A percentile compares a stretch with the other conserved stretches of the same genome.
These are phyloP conservation scores for Limnephilus marmoratus DNA, from an alignment of 2,888 invertebrate genomes.

Conservation along the genomic window DNA sequence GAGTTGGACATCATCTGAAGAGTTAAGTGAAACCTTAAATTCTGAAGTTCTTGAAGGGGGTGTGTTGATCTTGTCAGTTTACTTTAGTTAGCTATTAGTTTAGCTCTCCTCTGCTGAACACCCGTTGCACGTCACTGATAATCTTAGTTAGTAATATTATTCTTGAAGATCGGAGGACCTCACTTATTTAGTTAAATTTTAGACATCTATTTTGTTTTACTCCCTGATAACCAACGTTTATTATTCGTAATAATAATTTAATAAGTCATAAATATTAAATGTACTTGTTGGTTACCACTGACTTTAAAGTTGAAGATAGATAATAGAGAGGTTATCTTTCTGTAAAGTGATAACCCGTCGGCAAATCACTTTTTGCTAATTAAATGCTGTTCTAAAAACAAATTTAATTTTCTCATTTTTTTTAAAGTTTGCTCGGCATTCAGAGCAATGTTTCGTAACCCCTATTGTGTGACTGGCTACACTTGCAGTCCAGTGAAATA, in stretches of 20 bases:
- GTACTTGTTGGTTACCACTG: slow-evolving; percentile 42
- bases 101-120: slow-evolving; percentile 15
- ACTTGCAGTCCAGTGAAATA: too few species aligned
- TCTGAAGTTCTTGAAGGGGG: not conserved
- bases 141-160: slow-evolving; percentile 8
- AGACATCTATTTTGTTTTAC: slow-evolving; percentile 6
- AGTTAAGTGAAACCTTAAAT: not conserved
- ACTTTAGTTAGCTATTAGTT: slow-evolving; percentile 29
- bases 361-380: not conserved
- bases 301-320: slow-evolving; percentile 19
- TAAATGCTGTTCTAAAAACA: not conserved
- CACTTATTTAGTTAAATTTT: slow-evolving; percentile 12
- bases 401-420: not conserved
- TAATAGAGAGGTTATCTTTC: not conserved
- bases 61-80: slow-evolving; percentile 29
- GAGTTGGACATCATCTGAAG: too few species aligned
- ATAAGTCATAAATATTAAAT: slow-evolving; percentile 38
- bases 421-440: not conserved
- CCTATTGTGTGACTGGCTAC: too few species aligned
- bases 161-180: not conserved
- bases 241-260: slow-evolving; percentile 8
- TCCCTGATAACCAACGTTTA: slow-evolving; percentile 37
- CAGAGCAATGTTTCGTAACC: not conserved
- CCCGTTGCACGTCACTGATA: not conserved
- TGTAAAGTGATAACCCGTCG: not conserved